phyloP scores from a whole-genome alignment of 2,888 invertebrate genomes.

The Pedicia rivosa region DNA sequence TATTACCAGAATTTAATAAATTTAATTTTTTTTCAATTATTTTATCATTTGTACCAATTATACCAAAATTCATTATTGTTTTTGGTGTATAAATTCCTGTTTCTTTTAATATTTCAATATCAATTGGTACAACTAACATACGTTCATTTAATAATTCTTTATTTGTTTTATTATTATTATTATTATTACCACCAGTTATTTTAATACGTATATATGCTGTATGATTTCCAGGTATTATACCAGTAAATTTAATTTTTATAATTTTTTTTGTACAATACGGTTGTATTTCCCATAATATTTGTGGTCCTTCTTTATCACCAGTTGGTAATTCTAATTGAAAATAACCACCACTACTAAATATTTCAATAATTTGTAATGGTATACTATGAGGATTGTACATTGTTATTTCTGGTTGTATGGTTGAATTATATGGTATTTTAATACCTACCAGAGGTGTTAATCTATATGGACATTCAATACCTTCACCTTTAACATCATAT shows the following conservation, averaged over 20 bases:
- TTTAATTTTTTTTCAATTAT: slow-evolving; percentile 36
- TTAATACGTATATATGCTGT: slow-evolving; percentile 60
- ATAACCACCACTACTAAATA: slow-evolving; percentile 77
- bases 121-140: slow-evolving; percentile 60
- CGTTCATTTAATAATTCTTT: slow-evolving; percentile 16
- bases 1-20: slow-evolving; percentile 19
- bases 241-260: slow-evolving; percentile 70
- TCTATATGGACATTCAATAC: slow-evolving; percentile 80
- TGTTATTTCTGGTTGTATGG: slow-evolving; percentile 73
- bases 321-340: slow-evolving; percentile 74
- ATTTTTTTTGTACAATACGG: slow-evolving; percentile 78
- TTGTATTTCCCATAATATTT: slow-evolving; percentile 78
- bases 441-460: slow-evolving; percentile 81
- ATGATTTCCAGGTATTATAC: slow-evolving; percentile 60
- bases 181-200: slow-evolving; percentile 25
- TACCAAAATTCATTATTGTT: slow-evolving; percentile 65
- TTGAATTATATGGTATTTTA: slow-evolving; percentile 81
- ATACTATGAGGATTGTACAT: slow-evolving; percentile 89
- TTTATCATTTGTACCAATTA: slow-evolving; percentile 52
- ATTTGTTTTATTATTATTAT: no score
- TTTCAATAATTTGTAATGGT: slow-evolving; percentile 69
- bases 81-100: slow-evolving; percentile 65
- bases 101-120: slow-evolving; percentile 57
- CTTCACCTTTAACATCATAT: slow-evolving; percentile 71
- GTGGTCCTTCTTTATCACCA: slow-evolving; percentile 61